Evolutionary conservation across 1,140 invertebrate species (phyloP).

Genomic region (Ostrea denselamellosa): DNA sequence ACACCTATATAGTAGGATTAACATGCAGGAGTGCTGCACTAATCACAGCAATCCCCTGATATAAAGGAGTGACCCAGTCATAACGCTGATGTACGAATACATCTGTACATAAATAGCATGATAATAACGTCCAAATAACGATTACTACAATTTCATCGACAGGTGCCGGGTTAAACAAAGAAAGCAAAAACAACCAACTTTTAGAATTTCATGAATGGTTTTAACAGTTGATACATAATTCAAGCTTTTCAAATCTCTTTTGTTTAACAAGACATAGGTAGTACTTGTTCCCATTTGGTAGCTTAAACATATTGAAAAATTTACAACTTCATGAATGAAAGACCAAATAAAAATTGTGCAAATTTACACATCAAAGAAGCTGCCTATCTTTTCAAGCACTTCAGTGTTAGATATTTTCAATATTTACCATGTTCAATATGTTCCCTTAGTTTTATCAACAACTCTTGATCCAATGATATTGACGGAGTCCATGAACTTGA

Average conservation of each 20-base stretch:
- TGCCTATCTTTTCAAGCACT: conserved; percentile 21
- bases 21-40: background rate
- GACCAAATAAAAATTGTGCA: background rate
- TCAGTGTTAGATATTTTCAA: conserved; percentile 15
- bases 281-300: background rate
- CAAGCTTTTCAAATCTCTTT: background rate
- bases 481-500: background rate
- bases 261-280: background rate
- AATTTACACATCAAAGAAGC: conserved; percentile 33
- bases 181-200: background rate
- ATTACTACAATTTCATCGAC: background rate
- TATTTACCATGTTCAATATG: conserved; percentile 31
- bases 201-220: background rate
- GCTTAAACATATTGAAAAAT: conserved; percentile 21
- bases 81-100: background rate
- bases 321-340: background rate
- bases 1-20: background rate
- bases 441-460: conserved; percentile 6
- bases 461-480: conserved; percentile 25
- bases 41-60: background rate
- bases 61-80: background rate
- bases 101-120: background rate
- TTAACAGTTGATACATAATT: background rate
- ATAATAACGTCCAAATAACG: no score
- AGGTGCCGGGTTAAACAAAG: background rate